These are phyloP conservation scores for Phalangium opilio DNA, from an alignment of 2,888 invertebrate species.

Conservation along the genomic window DNA sequence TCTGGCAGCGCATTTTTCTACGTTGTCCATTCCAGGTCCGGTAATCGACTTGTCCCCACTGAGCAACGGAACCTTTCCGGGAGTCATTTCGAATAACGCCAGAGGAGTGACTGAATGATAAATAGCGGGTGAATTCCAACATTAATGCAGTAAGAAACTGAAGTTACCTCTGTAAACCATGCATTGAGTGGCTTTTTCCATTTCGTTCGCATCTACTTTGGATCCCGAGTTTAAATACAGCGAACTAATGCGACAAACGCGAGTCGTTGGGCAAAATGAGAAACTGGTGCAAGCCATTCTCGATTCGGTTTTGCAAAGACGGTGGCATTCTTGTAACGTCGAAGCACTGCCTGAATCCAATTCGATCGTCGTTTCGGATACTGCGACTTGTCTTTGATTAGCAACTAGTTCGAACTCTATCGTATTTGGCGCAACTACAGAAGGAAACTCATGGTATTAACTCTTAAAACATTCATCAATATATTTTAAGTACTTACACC, in stretches of 20 bases:
- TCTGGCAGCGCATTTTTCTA: slow-evolving; percentile 12
- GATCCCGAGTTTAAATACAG: not conserved
- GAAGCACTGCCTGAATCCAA: not conserved
- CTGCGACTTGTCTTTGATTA: no score
- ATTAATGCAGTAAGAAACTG: no score
- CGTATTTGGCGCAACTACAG: no score
- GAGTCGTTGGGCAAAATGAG: slow-evolving; percentile 10
- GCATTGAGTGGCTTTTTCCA: no score
- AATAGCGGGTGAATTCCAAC: no score
- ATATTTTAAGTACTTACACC: no score
- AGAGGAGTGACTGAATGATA: slow-evolving; percentile 10
- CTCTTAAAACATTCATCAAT: no score
- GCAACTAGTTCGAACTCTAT: no score
- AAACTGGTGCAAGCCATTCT: slow-evolving; percentile 8
- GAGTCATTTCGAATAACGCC: slow-evolving; percentile 5
- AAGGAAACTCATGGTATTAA: no score
- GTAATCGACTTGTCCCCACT: not conserved
- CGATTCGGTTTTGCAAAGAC: slow-evolving; percentile 7
- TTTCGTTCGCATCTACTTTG: no score
- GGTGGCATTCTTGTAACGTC: slow-evolving; percentile 10
- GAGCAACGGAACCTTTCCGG: slow-evolving; percentile 5
- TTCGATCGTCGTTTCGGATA: no score
- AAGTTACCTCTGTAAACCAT: no score
- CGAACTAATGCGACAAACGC: slow-evolving; percentile 8
- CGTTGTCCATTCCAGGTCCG: not conserved